phyloP scores from a whole-genome alignment of 2,888 invertebrate species.

The Parnassius glacialis region DNA sequence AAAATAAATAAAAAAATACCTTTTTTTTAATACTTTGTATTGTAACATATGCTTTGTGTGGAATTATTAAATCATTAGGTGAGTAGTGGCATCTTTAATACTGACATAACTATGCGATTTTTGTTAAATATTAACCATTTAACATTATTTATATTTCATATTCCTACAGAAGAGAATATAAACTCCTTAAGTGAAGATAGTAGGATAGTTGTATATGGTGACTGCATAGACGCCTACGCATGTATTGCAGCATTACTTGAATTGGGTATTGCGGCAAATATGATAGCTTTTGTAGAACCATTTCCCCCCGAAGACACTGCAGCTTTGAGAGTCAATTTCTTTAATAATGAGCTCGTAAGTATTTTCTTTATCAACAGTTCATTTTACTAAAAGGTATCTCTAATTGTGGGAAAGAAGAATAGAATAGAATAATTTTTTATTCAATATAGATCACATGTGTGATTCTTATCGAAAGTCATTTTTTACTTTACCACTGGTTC shows the following conservation, averaged over 20 bases:
- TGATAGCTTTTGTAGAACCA: conserved; percentile 82
- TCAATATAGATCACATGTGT: too few relatives aligned
- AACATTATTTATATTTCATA: conserved; percentile 16
- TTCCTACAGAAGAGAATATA: conserved; percentile 7
- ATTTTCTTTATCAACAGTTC: conserved; percentile 36
- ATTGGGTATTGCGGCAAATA: conserved; percentile 77
- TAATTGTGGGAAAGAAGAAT: too few relatives aligned
- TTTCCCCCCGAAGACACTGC: conserved; percentile 59
- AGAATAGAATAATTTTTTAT: too few relatives aligned
- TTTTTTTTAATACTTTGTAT: too few relatives aligned
- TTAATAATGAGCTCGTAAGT: conserved; percentile 62
- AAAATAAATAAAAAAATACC: too few relatives aligned
- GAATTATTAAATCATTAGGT: too few relatives aligned
- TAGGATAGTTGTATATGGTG: conserved; percentile 83
- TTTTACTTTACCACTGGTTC: too few relatives aligned
- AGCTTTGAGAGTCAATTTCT: conserved; percentile 62
- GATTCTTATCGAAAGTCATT: too few relatives aligned
- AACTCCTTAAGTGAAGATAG: conserved; percentile 36
- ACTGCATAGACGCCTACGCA: conserved; percentile 83
- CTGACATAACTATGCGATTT: too few relatives aligned
- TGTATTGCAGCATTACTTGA: conserved; percentile 84
- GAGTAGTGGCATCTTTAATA: too few relatives aligned
- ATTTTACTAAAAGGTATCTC: background rate
- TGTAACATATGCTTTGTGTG: too few relatives aligned
- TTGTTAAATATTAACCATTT: too few relatives aligned